Base-by-base conservation (phyloP, 2,113 vertebrate species). In the Excalfactoria chinensis region DNA sequence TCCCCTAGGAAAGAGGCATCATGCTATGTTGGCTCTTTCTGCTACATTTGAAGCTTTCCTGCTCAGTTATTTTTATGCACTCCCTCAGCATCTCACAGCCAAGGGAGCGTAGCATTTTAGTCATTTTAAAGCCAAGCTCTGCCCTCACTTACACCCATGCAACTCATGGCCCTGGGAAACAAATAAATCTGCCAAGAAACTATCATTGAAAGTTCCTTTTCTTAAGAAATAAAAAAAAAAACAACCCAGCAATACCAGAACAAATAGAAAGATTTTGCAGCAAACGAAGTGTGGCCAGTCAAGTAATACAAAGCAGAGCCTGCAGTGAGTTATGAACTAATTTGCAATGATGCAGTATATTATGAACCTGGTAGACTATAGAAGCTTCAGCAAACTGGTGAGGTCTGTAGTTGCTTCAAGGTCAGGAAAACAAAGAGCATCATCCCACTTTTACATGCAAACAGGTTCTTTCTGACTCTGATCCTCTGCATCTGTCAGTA, bases 321-420 rank as follows among this genome's bases (percentile, higher is more conserved):
- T 82, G 69, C 76, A 92, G 75, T 93, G 86, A 97, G 59, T 94
- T 93, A 90, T 89, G 88, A 91, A 37, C 37, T 89, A 67, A 91
- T 96, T 97, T 86, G 28, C 60, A 62, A 32, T 80, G 86, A 90
- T 84, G 84, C 5, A 56, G 7, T 62, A 11, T 37, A 46, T 40
- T 90, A 95, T 70, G 68, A 95, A 84, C 78, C 74, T 70, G 43
- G 23, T 30, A 64, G 46, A 82, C 75, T 92, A 64, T 48, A 92
- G 70, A 90, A 53, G 34, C 19, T 94, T 90, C 55, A 53, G 67
- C 49, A 94, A 51, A 18, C 44, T 60, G 21, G 15, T 20, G 16
- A 93, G 30, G 84, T 94, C 85, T 94, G n/a, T 20, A 76, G 58
- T 94, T 86, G 86, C 28, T 92, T 82, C 71, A 72, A 86, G 87